Evolutionary conservation across 2,888 invertebrate genomes (phyloP).

Genomic region (Brachypalpus laphriformis): DNA sequence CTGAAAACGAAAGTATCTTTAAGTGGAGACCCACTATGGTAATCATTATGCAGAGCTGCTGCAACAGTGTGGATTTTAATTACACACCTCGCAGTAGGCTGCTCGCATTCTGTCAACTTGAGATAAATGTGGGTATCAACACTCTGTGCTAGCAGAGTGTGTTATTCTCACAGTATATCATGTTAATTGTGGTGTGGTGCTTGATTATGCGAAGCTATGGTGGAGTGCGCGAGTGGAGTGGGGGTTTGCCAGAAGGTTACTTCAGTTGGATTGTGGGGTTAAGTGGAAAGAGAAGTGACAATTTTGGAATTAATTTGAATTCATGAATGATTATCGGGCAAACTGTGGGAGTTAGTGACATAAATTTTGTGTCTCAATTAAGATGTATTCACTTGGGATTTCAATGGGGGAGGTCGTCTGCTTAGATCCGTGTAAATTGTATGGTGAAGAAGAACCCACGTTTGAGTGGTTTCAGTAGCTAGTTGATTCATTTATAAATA

Average conservation of each 20-base stretch:
- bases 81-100: conserved; percentile 11
- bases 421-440: background rate
- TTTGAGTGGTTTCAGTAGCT: background rate
- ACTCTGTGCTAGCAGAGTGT: background rate
- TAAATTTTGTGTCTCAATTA: conserved; percentile 41
- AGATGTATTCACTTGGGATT: conserved; percentile 33
- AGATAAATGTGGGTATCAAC: conserved; percentile 47
- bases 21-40: conserved; percentile 38
- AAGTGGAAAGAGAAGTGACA: background rate
- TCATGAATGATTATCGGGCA: conserved; percentile 36
- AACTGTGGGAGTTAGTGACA: conserved; percentile 47
- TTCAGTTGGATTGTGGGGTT: background rate
- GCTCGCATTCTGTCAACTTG: conserved; percentile 64
- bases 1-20: conserved; percentile 45
- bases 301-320: conserved; percentile 59
- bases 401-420: conserved; percentile 1
- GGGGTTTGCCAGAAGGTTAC: conserved; percentile 2
- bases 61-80: conserved; percentile 49
- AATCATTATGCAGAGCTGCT: conserved; percentile 23
- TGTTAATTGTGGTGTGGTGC: conserved; percentile 31
- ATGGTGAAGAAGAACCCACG: background rate
- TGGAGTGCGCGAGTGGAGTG: too few relatives aligned
- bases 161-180: conserved; percentile 31
- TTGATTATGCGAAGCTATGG: conserved; percentile 33
- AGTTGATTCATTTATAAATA: background rate